These are phyloP conservation scores for Phoxinus phoxinus DNA, from an alignment of 2,113 vertebrate species.

Conservation along the genomic window DNA sequence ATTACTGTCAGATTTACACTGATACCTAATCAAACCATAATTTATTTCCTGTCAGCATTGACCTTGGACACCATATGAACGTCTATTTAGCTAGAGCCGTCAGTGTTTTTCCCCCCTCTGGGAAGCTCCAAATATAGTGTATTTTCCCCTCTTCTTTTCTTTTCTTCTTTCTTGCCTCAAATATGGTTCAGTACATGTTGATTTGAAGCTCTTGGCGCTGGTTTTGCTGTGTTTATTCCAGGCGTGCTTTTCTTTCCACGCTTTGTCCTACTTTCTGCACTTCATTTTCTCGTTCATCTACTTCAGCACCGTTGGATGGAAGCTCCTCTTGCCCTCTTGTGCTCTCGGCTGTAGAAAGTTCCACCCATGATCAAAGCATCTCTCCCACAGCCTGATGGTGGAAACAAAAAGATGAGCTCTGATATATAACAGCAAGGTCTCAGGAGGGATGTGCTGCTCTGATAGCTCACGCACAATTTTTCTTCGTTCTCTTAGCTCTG, in stretches of 20 bases:
- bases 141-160: not conserved
- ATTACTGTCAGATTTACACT: conserved; percentile 30
- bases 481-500: conserved; percentile 29
- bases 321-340: conserved; percentile 53
- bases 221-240: conserved; percentile 29
- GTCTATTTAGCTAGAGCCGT: not conserved
- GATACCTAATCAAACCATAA: conserved; percentile 15
- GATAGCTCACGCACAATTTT: not conserved
- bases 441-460: conserved; percentile 35
- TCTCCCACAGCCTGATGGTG: conserved; percentile 55
- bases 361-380: conserved; percentile 66
- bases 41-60: conserved; percentile 16
- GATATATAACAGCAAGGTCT: conserved; percentile 59
- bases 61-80: not conserved
- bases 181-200: not conserved
- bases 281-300: conserved; percentile 46
- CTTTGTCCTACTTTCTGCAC: conserved; percentile 48
- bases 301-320: conserved; percentile 49
- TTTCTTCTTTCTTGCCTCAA: not conserved
- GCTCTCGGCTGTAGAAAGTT: conserved; percentile 54
- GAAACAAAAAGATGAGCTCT: conserved; percentile 52
- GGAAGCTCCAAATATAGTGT: not conserved
- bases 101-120: not conserved
- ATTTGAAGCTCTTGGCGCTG: conserved; percentile 27
- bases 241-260: conserved; percentile 10